Conservation (phyloP, 2,888 invertebrate species). For the Entomobrya proxima region DNA sequence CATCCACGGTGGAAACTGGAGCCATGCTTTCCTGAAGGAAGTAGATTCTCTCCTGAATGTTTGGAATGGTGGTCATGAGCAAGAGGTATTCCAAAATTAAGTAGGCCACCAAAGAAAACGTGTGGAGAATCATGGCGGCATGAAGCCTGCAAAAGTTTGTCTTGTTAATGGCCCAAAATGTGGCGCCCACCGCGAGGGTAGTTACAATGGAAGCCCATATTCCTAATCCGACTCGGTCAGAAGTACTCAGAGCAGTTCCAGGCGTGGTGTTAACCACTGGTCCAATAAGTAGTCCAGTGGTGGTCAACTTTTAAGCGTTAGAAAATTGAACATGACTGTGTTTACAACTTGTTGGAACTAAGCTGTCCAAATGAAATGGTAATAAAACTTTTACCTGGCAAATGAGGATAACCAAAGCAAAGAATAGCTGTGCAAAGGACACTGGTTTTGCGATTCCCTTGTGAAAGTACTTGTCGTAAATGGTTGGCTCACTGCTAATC, state of each 20-base stretch:
- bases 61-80: conserved; percentile 35
- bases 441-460: conserved; percentile 41
- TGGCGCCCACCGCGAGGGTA: conserved; percentile 29
- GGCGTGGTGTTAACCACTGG: no score
- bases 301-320: conserved; percentile 18
- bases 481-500: no score
- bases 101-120: background rate
- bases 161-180: conserved; percentile 45
- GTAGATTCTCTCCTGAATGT: conserved; percentile 31
- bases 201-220: conserved; percentile 47
- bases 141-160: conserved; percentile 48
- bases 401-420: conserved; percentile 27
- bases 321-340: background rate
- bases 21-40: background rate
- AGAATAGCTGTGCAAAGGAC: conserved; percentile 26
- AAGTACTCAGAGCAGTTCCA: background rate
- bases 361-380: no score
- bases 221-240: conserved; percentile 32
- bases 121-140: conserved; percentile 40
- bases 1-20: background rate
- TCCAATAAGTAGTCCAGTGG: conserved; percentile 37
- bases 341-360: background rate
- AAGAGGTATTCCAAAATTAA: conserved; percentile 36
- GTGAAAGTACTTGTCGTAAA: conserved; percentile 46
- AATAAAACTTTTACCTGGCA: conserved; percentile 35